Evolutionary conservation across 23 tunicate genomes (phyloP).

Genomic region (Aplidium turbinatum): DNA sequence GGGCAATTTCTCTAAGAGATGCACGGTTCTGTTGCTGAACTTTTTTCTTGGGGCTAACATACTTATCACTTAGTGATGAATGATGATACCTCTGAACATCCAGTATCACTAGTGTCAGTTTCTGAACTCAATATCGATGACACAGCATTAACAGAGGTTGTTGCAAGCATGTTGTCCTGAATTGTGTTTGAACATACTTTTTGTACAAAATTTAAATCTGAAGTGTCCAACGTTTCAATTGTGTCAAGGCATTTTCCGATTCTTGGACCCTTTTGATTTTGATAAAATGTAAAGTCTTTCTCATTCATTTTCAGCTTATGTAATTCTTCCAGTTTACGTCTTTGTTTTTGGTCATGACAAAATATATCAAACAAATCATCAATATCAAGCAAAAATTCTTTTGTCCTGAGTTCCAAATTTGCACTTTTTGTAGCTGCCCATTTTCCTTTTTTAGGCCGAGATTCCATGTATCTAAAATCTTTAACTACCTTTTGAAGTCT

Average conservation of each 20-base stretch:
- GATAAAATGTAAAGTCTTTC: conserved; percentile 22
- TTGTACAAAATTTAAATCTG: not conserved
- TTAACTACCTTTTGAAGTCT: not conserved
- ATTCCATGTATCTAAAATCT: not conserved
- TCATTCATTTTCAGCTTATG: conserved; percentile 1
- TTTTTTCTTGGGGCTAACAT: not conserved
- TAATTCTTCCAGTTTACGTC: conserved; percentile 4
- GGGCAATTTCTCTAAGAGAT: conserved; percentile 5
- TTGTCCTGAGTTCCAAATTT: not conserved
- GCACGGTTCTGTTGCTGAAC: not conserved
- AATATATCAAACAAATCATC: conserved; percentile 11
- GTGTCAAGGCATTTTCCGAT: conserved; percentile 6
- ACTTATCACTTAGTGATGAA: too few species aligned
- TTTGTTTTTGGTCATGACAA: conserved; percentile 5
- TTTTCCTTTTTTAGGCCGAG: not conserved
- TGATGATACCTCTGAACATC: too few species aligned
- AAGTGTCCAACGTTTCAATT: not conserved
- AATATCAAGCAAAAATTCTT: not conserved
- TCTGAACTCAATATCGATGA: too few species aligned
- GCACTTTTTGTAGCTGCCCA: too few species aligned
- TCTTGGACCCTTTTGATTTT: conserved; percentile 20
- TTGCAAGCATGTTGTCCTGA: too few species aligned
- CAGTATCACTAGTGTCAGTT: too few species aligned
- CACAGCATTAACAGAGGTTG: too few species aligned
- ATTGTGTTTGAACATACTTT: not conserved